Evolutionary conservation across 2,888 invertebrate species (phyloP).

Genomic region (Clitarchus hookeri): DNA sequence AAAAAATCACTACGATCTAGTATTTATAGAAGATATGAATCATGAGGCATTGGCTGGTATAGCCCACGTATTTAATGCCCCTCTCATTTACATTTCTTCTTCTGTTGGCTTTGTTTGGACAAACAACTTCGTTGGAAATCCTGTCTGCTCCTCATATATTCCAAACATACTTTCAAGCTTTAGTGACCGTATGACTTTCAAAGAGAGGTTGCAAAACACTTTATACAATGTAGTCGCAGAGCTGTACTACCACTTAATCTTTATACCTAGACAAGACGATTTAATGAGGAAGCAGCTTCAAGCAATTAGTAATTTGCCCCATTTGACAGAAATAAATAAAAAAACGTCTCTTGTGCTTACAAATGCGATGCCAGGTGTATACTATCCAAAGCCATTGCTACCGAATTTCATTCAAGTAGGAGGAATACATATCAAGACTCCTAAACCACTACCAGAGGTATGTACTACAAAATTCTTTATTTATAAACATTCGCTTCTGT

Average conservation of each 20-base stretch:
- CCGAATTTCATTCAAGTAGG: slow-evolving; percentile 48
- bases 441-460: slow-evolving; percentile 46
- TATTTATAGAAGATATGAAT: slow-evolving; percentile 58
- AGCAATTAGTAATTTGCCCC: slow-evolving; percentile 37
- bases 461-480: neutral
- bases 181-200: slow-evolving; percentile 57
- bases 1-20: slow-evolving; percentile 54
- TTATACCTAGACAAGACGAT: slow-evolving; percentile 19
- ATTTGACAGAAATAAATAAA: slow-evolving; percentile 39
- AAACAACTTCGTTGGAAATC: slow-evolving; percentile 57
- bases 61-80: slow-evolving; percentile 57
- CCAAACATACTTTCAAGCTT: slow-evolving; percentile 56
- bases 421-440: slow-evolving; percentile 48
- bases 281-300: slow-evolving; percentile 32
- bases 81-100: slow-evolving; percentile 53
- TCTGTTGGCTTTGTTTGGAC: slow-evolving; percentile 55
- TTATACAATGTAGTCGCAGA: slow-evolving; percentile 42
- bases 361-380: slow-evolving; percentile 47
- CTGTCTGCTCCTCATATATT: slow-evolving; percentile 57
- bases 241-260: neutral
- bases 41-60: slow-evolving; percentile 57
- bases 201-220: slow-evolving; percentile 59
- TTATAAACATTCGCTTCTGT: too few species aligned
- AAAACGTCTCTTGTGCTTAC: slow-evolving; percentile 43
- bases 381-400: slow-evolving; percentile 43